These are phyloP conservation scores for Pseudois nayaur DNA, from an alignment of 2,113 vertebrate species.

Conservation along the genomic window DNA sequence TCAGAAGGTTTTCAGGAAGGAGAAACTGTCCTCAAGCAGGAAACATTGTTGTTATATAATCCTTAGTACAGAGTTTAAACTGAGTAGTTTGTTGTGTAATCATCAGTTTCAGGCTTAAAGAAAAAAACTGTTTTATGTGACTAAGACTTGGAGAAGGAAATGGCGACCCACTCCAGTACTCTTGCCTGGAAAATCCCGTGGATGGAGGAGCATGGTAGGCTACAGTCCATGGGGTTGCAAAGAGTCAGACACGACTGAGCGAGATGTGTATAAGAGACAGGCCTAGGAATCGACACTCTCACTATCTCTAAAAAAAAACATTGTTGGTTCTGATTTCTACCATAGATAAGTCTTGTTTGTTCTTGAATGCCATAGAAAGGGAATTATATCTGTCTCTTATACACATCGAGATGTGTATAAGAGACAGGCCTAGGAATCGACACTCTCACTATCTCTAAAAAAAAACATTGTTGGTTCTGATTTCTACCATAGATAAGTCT, in stretches of 20 bases:
- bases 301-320: neutral
- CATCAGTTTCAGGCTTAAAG: neutral
- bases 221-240: no score
- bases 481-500: no score
- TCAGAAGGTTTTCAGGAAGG: neutral
- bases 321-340: neutral
- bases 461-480: no score
- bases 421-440: no score
- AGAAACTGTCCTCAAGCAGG: neutral
- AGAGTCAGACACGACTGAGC: fast-evolving
- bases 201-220: no score
- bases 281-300: neutral
- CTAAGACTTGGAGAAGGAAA: neutral
- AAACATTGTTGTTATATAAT: neutral
- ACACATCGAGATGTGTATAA: no score
- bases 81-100: neutral
- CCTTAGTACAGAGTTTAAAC: neutral
- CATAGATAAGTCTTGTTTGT: neutral
- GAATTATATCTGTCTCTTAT: no score
- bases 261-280: no score
- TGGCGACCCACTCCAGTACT: no score
- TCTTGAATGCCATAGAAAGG: no score
- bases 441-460: no score
- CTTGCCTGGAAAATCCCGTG: no score
- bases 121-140: neutral